Evolutionary conservation across 1,140 invertebrate genomes (phyloP).

Genomic region (Caenorhabditis latens): DNA sequence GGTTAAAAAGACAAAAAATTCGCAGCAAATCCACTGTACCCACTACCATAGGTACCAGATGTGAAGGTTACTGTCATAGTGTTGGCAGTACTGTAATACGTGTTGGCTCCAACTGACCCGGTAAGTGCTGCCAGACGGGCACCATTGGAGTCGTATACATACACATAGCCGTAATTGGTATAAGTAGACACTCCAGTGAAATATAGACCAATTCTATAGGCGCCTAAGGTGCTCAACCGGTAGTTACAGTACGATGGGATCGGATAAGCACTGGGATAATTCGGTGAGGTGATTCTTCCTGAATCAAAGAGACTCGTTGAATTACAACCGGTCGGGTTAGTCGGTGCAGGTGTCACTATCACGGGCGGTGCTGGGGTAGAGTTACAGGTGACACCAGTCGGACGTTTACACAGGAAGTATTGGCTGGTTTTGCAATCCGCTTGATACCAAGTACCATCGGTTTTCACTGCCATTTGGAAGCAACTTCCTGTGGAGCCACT

Average conservation of each 20-base stretch:
- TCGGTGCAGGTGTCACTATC: constrained; percentile 11
- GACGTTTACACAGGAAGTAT: constrained; percentile 29
- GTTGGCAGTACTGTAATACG: not conserved
- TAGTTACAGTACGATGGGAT: not conserved
- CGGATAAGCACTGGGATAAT: not conserved
- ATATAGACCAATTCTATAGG: constrained; percentile 5
- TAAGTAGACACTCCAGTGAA: not conserved
- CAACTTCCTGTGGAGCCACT: not conserved
- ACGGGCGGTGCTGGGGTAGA: not conserved
- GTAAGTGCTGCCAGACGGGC: not conserved
- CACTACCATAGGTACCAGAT: too few relatives aligned
- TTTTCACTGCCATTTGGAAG: constrained; percentile 12
- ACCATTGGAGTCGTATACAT: constrained; percentile 11
- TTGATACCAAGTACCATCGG: constrained; percentile 16
- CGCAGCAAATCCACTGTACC: not conserved
- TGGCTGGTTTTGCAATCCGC: constrained; percentile 18
- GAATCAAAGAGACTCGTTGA: constrained; percentile 8
- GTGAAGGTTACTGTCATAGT: not conserved
- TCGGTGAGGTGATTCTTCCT: not conserved
- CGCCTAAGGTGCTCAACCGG: not conserved
- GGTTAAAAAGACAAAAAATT: not conserved
- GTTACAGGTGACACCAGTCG: not conserved
- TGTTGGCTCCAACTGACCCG: not conserved
- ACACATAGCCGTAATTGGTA: not conserved
- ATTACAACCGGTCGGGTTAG: constrained; percentile 19